A percentile compares a stretch with the other conserved stretches of the same genome.
These are phyloP conservation scores for Capreolus pygargus DNA, from an alignment of 2,113 vertebrate genomes.

Conservation along the genomic window DNA sequence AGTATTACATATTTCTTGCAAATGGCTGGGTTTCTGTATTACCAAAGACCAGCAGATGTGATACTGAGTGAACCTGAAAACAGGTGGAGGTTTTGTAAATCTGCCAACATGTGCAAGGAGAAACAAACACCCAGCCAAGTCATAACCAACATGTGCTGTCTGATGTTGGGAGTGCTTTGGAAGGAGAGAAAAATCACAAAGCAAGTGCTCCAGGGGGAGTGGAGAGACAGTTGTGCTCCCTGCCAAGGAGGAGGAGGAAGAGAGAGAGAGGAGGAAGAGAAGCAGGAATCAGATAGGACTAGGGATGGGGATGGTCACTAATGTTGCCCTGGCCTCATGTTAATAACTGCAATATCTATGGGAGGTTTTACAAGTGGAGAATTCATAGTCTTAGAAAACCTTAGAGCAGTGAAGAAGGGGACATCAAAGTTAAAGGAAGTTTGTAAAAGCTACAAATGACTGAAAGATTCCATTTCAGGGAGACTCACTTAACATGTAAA, in stretches of 20 bases:
- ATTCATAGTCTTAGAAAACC: background rate
- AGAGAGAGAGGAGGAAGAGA: background rate
- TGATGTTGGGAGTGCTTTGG: background rate
- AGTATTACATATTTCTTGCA: background rate
- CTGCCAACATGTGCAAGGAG: background rate
- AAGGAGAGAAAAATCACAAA: background rate
- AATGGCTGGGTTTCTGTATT: background rate
- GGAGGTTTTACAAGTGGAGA: background rate
- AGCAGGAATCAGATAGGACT: too few relatives aligned
- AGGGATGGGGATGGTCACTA: background rate
- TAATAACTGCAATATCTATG: background rate
- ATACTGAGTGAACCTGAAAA: background rate
- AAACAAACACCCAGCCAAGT: background rate
- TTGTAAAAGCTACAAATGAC: background rate
- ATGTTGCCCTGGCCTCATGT: background rate
- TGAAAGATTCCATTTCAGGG: background rate
- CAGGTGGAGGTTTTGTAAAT: conserved; percentile 2
- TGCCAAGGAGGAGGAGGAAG: background rate
- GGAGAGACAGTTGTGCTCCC: background rate
- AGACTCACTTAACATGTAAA: too few relatives aligned
- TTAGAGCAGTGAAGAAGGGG: background rate
- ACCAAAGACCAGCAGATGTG: background rate
- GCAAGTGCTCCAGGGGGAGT: background rate
- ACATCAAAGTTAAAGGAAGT: background rate
- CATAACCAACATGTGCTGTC: background rate